These are phyloP conservation scores for Himalopsyche tibetana DNA, from an alignment of 2,888 invertebrate genomes.

Conservation along the genomic window DNA sequence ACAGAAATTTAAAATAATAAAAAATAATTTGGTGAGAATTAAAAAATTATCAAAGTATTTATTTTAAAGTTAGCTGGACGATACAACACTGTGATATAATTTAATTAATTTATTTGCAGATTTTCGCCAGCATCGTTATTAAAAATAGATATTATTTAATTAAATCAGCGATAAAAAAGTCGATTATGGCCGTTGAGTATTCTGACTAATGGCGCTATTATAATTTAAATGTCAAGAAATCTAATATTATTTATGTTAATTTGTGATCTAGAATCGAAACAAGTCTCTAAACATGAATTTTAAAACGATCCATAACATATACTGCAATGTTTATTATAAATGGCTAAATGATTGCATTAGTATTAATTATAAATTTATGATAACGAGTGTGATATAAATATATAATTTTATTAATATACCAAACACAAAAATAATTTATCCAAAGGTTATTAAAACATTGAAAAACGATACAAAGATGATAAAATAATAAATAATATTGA, in stretches of 20 bases:
- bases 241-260: slow-evolving; percentile 15
- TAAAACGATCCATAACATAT: neutral
- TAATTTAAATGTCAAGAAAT: slow-evolving; percentile 19
- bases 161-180: neutral
- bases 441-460: too few species aligned
- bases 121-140: neutral
- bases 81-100: neutral
- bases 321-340: neutral
- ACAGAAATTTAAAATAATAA: too few species aligned
- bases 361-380: too few species aligned
- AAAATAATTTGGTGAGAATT: too few species aligned
- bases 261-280: slow-evolving; percentile 7
- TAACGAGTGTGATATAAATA: too few species aligned
- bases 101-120: neutral
- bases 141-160: slow-evolving; percentile 3
- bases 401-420: too few species aligned
- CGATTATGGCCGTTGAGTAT: neutral
- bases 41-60: too few species aligned
- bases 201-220: slow-evolving; percentile 12
- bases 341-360: too few species aligned
- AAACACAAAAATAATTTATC: too few species aligned
- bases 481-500: too few species aligned
- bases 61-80: neutral
- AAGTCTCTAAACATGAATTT: neutral
- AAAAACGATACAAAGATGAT: too few species aligned